Conservation (phyloP, 2,797 vertebrate species). For the Artibeus jamaicensis region DNA sequence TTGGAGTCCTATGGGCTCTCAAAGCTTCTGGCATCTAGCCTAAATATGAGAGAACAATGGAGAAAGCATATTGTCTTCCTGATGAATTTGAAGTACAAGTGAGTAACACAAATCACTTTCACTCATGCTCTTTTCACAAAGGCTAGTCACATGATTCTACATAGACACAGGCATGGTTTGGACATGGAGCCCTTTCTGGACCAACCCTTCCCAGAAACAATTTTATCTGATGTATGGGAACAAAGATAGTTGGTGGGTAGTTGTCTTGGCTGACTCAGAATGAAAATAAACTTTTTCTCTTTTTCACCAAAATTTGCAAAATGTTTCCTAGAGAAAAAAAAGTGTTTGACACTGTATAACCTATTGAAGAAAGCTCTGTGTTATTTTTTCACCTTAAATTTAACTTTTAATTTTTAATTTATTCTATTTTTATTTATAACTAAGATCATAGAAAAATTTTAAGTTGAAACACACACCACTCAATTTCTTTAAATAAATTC, state of each 20-base stretch:
- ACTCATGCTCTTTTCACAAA: neutral
- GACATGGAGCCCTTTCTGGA: neutral
- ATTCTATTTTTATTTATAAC: constrained; percentile 41
- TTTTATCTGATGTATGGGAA: neutral
- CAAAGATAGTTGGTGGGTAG: neutral
- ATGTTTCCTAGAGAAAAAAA: neutral
- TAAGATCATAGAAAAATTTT: neutral
- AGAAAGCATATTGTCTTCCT: neutral
- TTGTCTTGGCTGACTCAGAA: neutral
- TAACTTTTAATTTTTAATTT: neutral
- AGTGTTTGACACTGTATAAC: neutral
- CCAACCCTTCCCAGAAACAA: neutral
- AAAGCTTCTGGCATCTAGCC: neutral
- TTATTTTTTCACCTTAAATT: neutral
- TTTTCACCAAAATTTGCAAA: neutral
- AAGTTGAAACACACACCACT: neutral
- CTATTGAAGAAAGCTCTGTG: neutral
- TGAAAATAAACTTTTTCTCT: neutral
- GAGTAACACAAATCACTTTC: neutral
- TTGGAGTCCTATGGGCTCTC: neutral
- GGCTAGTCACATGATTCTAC: neutral
- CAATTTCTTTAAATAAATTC: neutral
- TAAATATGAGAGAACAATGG: neutral
- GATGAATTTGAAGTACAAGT: neutral
- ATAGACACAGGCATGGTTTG: neutral